Base-by-base conservation (phyloP, 2,797 vertebrate species). In the Galago senegalensis region DNA sequence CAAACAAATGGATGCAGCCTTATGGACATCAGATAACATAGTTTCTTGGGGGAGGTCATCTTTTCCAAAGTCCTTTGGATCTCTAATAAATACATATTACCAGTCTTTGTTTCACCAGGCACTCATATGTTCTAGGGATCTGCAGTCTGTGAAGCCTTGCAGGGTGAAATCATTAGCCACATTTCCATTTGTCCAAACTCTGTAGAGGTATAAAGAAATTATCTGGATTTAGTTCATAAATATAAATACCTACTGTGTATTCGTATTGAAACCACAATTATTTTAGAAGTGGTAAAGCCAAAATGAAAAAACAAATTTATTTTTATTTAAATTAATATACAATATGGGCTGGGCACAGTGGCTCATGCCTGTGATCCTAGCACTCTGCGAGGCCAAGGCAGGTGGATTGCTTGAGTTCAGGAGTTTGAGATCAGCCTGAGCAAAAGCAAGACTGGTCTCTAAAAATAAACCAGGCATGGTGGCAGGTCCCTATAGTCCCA, bases 271-370 rank as follows among this genome's bases (percentile, higher is more conserved):
- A 37, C 80, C 37, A 63, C 79, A 69, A 75, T 91, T 88, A 77
- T 85, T 73, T 92, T 31, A 53, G 31, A 87, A 34, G 87, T 37
- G 16, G 9, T 12, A 87, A 84, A 89, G 58, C 7, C 25, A 49
- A 81, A 84, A 49, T 81, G 16, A 21, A 86, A 87, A 86, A 63
- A 60, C 4, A 37, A 83, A 56, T 13, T 5, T 73, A 49, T 72
- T 53, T 88, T 93, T 84, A 82, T 90, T 93, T 84, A 91, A 89
- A 91, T 72, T 67, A 40, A 76, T 72, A 34, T 60, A 56, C 17
- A 56, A 53, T 53, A 53, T 3, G 49, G 49, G 49, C 49, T 14
- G 1, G 49, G 49, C 49, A 53, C 14, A 1, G 49, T 53, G 49
- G 49, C 49, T 53, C 49, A 53, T 53, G 49, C 49, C 49, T 53